Evolutionary conservation across 2,797 vertebrate species (phyloP), one percentile per base, ranked within the genome.

Genomic region (Anisognathus igniventris): DNA sequence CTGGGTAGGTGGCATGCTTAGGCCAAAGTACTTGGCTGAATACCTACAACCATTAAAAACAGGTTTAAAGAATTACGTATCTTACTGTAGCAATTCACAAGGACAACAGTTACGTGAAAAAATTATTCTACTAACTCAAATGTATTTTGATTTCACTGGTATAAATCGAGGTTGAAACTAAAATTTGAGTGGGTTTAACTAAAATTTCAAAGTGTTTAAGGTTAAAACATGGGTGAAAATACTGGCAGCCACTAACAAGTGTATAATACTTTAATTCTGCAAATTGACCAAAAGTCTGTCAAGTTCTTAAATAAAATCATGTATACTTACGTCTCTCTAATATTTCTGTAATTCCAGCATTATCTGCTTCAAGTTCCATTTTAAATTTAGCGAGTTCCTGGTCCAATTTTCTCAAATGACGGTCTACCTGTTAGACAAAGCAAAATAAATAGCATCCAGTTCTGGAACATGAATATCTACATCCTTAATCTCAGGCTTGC

Each of bases 351-450:
- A 99, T 99, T 86, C 99, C 99, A 71, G 99, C 99, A 86, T 99
- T 99, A 97, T 99, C 99, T 12, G 99, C 99, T 98, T 99, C 99
- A 95, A 99, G 98, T 96, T 99, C 99, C 99, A 99, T 99, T 98
- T 99, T 99, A 95, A 99, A 99, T 96, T 99, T 99, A 87, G 99
- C 99, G 9, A 99, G 98, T 93, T 99, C 99, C 97, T 99, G 99
- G 97, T 99, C 99, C 97, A 99, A 83, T 96, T 99, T 99, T 91
- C 99, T 98, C 95, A 99, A 98, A 94, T 99, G 99, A 73, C 99
- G 98, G 96, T 99, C 99, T 97, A 99, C 99, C 99, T 99, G 95
- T 92, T 93, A 95, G 86, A 96, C 3, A 92, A 90, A 95, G 47
- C 76, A 97, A 92, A 92, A 93, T 89, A 94, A 94, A 70, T 71